Base-by-base conservation (phyloP, 2,797 vertebrate species). In the Siniperca obscura region DNA sequence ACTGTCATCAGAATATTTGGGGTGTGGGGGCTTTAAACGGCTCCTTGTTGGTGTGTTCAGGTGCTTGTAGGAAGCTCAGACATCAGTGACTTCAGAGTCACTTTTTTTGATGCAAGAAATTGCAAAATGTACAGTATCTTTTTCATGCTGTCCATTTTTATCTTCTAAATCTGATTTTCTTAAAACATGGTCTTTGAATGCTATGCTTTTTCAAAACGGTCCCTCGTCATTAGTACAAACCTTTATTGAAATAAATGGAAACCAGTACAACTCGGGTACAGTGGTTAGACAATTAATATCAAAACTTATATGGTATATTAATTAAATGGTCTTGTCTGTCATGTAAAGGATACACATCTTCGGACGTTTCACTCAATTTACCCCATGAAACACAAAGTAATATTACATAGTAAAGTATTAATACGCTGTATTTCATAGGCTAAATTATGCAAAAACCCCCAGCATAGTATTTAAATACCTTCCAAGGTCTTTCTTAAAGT, bases 131-230 rank as follows among this genome's bases (percentile, higher is more conserved):
- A 22, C 17, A 27, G 25, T 4, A 6, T 38, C 36, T 48, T 78
- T 62, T 44, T 53, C 1, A 46, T 2, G 7, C 2, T 36, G 25
- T 64, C 11, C 25, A 19, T 30, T 48, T 55, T 62, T 70, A 34
- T 76, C n/a, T 66, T 22, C 1, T 36, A 2, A 27, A 22, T 73
- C 77, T 62, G 21, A 50, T 62, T 57, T 50, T 19, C 76, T 19
- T 16, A 72, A 70, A 61, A 52, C 7, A 27, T 19, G 16, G 16
- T 30, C 17, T 21, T 38, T 57, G 38, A 22, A 19, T 44, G 7
- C 42, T 25, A 34, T 72, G 4, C 17, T 73, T 50, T 61, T 3
- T 60, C 30, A 61, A 36, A 61, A 61, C 1, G 7, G 2, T 5
- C 34, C 12, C 36, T 10, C 4, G 1, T 60, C 10, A 57, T 44